phyloP scores from a whole-genome alignment of 2,113 vertebrate genomes.

The Hypomesus transpacificus region DNA sequence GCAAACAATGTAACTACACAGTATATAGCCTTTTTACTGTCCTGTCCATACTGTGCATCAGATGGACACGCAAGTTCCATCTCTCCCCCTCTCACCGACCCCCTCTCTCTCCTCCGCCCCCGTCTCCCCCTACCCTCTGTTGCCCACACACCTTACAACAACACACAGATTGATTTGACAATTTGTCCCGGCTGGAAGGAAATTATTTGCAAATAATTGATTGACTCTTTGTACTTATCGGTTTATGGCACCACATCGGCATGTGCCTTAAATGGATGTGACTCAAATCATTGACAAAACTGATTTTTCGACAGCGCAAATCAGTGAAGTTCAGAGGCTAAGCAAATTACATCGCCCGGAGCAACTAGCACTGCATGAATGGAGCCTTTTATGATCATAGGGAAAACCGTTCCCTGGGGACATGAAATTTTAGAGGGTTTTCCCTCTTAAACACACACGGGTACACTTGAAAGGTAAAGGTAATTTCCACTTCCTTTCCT shows the following conservation, averaged over 20 bases:
- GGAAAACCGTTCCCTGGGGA: constrained; percentile 77
- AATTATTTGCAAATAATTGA: constrained; percentile 11
- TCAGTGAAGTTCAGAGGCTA: constrained; percentile 81
- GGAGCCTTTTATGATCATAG: constrained; percentile 79
- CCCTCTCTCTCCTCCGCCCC: constrained; percentile 10
- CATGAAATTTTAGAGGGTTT: constrained; percentile 73
- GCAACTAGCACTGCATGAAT: constrained; percentile 82
- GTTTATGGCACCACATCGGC: constrained; percentile 9
- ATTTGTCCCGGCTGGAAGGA: constrained; percentile 15
- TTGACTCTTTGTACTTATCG: constrained; percentile 16
- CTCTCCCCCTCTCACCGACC: neutral
- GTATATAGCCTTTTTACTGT: too few species aligned
- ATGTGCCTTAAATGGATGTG: constrained; percentile 46
- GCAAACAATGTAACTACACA: too few species aligned
- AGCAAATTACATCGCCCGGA: constrained; percentile 83
- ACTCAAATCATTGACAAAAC: constrained; percentile 69
- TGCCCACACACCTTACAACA: constrained; percentile 11
- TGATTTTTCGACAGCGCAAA: constrained; percentile 74
- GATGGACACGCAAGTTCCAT: too few species aligned
- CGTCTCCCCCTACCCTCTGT: constrained; percentile 4
- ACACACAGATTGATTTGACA: constrained; percentile 25
- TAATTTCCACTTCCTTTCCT: constrained; percentile 87
- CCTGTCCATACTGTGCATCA: too few species aligned
- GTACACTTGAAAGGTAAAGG: constrained; percentile 87
- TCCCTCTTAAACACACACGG: constrained; percentile 79